Conservation (phyloP, 2,113 vertebrate species). For the Periophthalmodon schlosseri region DNA sequence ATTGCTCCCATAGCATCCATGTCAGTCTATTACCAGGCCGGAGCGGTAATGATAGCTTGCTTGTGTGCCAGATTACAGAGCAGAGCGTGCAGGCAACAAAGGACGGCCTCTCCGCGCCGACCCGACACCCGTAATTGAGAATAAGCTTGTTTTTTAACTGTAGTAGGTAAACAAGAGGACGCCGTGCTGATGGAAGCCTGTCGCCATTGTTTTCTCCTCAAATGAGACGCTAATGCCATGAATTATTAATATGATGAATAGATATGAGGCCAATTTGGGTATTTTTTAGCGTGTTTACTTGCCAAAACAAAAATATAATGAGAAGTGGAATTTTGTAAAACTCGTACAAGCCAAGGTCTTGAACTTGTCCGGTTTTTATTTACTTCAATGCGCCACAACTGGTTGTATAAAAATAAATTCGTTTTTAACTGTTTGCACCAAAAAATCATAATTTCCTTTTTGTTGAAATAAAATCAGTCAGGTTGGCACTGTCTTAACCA, state of each 20-base stretch:
- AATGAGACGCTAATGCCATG: slow-evolving; percentile 39
- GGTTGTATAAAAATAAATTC: neutral
- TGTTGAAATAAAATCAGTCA: neutral
- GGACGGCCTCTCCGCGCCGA: slow-evolving; percentile 66
- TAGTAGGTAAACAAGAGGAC: slow-evolving; percentile 63
- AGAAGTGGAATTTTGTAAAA: neutral
- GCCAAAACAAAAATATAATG: neutral
- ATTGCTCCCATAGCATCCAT: slow-evolving; percentile 81
- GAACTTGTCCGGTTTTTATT: neutral
- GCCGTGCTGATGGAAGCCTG: slow-evolving; percentile 55
- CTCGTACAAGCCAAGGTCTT: neutral
- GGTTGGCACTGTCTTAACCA: neutral
- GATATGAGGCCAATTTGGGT: slow-evolving; percentile 14
- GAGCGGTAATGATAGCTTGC: slow-evolving; percentile 79
- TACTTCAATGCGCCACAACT: neutral
- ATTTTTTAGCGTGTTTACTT: neutral
- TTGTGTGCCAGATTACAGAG: slow-evolving; percentile 77
- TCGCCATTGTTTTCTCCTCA: slow-evolving; percentile 54
- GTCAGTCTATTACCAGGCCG: slow-evolving; percentile 78
- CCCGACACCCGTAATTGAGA: slow-evolving; percentile 67
- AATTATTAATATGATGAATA: slow-evolving; percentile 59
- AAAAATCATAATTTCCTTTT: neutral
- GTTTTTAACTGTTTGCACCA: neutral
- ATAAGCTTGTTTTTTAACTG: slow-evolving; percentile 57
- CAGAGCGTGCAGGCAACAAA: slow-evolving; percentile 73